These are phyloP conservation scores for Cossypha niveicapilla DNA, from an alignment of 2,797 vertebrate species.

Conservation along the genomic window DNA sequence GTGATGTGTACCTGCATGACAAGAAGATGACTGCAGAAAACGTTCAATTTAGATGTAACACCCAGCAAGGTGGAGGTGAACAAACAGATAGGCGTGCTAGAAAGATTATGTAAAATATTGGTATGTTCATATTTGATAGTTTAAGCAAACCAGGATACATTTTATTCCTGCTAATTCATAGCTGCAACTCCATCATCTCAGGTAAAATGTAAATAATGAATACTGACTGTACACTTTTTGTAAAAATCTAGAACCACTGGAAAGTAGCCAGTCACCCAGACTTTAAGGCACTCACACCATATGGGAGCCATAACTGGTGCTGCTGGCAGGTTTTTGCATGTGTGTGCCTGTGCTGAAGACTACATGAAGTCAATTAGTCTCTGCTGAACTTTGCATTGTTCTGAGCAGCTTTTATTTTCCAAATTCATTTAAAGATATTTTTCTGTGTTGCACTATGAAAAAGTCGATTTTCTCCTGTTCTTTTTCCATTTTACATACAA, in stretches of 20 bases:
- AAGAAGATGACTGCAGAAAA: neutral
- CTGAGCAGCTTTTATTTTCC: neutral
- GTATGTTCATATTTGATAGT: neutral
- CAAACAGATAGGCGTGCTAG: neutral
- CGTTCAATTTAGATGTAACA: neutral
- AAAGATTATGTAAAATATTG: neutral
- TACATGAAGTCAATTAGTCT: neutral
- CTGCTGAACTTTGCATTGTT: constrained; percentile 3
- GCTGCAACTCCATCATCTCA: neutral
- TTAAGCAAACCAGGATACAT: neutral
- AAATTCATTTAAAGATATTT: neutral
- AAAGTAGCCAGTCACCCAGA: neutral
- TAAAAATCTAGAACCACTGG: neutral
- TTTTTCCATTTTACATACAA: neutral
- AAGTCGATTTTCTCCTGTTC: neutral
- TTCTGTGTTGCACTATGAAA: neutral
- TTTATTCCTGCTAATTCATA: neutral
- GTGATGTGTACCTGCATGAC: neutral
- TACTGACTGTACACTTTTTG: neutral
- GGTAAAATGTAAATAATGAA: neutral
- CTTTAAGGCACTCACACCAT: neutral
- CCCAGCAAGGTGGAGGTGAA: neutral
- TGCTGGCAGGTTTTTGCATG: neutral
- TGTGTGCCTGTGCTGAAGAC: neutral
- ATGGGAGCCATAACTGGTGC: neutral